Evolutionary conservation across 2,797 vertebrate genomes (phyloP).

Genomic region (Chelon labrosus): DNA sequence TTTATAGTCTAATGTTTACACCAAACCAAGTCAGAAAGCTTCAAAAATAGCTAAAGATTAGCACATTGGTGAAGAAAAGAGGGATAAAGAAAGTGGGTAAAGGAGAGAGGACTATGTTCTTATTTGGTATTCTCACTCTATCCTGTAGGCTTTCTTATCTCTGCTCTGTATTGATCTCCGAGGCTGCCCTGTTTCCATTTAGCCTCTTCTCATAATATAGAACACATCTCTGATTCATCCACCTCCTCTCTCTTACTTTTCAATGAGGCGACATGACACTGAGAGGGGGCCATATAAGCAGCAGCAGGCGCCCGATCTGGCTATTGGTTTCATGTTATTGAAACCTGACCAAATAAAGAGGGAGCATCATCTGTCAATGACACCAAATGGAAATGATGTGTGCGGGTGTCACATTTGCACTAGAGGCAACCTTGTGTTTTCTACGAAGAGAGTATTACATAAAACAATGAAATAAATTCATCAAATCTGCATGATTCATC

Average conservation of each 20-base stretch:
- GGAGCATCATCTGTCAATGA: slow-evolving; percentile 76
- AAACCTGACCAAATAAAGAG: slow-evolving; percentile 79
- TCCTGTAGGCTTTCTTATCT: slow-evolving; percentile 65
- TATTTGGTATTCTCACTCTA: slow-evolving; percentile 74
- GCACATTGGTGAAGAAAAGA: slow-evolving; percentile 8
- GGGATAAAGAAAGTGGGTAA: not conserved
- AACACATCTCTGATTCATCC: slow-evolving; percentile 78
- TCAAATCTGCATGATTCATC: slow-evolving; percentile 66
- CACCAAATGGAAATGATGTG: slow-evolving; percentile 69
- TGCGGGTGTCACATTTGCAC: slow-evolving; percentile 27
- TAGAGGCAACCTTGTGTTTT: slow-evolving; percentile 36
- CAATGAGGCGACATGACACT: slow-evolving; percentile 66
- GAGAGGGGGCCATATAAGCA: slow-evolving; percentile 65
- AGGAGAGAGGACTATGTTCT: slow-evolving; percentile 24
- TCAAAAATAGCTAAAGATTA: slow-evolving; percentile 22
- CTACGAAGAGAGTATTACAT: slow-evolving; percentile 42
- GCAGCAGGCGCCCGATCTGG: slow-evolving; percentile 73
- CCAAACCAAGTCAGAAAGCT: slow-evolving; percentile 32
- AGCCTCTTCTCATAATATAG: slow-evolving; percentile 80
- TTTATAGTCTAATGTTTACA: slow-evolving; percentile 11
- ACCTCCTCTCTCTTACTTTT: slow-evolving; percentile 61
- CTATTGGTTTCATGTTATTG: slow-evolving; percentile 79
- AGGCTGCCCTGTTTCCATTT: slow-evolving; percentile 79
- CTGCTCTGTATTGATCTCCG: slow-evolving; percentile 76
- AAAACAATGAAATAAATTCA: slow-evolving; percentile 58